A percentile compares a stretch with the other conserved stretches of the same genome.
These are phyloP conservation scores for Psix sp. DNA, from an alignment of 1,140 invertebrate species.

Conservation along the genomic window DNA sequence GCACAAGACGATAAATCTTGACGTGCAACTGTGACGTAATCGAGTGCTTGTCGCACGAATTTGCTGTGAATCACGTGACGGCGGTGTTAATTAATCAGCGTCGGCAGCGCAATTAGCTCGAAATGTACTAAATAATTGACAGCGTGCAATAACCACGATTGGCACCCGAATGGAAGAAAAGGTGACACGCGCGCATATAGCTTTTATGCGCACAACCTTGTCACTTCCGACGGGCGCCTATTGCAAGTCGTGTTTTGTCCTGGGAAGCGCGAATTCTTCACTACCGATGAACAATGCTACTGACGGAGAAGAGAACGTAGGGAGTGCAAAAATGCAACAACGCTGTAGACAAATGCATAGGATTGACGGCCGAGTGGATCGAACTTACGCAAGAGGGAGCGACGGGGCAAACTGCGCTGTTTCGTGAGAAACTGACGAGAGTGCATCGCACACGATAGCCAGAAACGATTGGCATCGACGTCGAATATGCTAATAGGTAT, in stretches of 20 bases:
- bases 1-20: neutral
- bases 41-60: neutral
- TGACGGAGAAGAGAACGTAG: neutral
- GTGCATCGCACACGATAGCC: constrained; percentile 17
- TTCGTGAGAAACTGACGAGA: constrained; percentile 41
- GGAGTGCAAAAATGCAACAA: constrained; percentile 2
- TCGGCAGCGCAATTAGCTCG: constrained; percentile 13
- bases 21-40: constrained; percentile 3
- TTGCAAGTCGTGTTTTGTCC: constrained; percentile 7
- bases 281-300: constrained; percentile 20
- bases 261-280: constrained; percentile 45
- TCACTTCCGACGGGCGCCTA: constrained; percentile 24
- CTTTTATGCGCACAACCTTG: constrained; percentile 40
- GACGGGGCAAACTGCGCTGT: constrained; percentile 16
- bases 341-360: constrained; percentile 9
- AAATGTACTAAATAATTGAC: constrained; percentile 29
- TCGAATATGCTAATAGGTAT: constrained; percentile 11
- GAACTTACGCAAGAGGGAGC: constrained; percentile 40
- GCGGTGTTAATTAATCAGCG: constrained; percentile 8
- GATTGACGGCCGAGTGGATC: constrained; percentile 17
- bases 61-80: constrained; percentile 11
- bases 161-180: constrained; percentile 24
- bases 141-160: neutral
- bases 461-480: constrained; percentile 10
- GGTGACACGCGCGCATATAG: constrained; percentile 20